Evolutionary conservation across 2,113 vertebrate species (phyloP), one percentile per base, ranked within the genome.

Genomic region (Neodontobutis hainanensis): DNA sequence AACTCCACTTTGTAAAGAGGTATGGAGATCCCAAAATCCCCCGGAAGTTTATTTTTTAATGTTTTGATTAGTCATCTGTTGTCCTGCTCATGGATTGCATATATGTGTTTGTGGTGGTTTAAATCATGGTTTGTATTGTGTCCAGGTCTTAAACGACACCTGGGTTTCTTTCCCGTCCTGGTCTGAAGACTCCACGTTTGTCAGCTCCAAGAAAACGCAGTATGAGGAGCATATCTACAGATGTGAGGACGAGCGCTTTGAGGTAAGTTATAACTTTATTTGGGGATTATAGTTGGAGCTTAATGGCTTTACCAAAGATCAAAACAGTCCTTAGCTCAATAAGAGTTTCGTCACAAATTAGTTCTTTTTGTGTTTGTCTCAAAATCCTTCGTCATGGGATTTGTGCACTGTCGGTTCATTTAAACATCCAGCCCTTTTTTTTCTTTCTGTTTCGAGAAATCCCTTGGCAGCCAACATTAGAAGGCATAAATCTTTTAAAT

Each of bases 131-230:
- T 60, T 60, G 15, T 34, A 8, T 11, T 7, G 4, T 32, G 2
- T 76, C 27, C 85, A 99, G 97, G 97, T 99, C 89, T 92, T 99
- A 72, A 99, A 99, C 68, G 96, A 99, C 78, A 98, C 96, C 5
- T 99, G 97, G 97, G 97, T 99, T 63, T 99, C 97, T n/a, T 99
- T 99, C 76, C 97, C 97, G 0, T 99, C 97, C 43, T 99, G 97
- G 97, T 99, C 97, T 0, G 97, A 99, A 84, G 97, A 99, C 69
- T 99, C 97, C 3, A 99, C 97, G 0, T 99, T 99, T 14, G 97
- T 99, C 74, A 99, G 97, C 86, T 99, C 97, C 51, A 99, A 99
- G 90, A 99, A 99, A 85, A 98, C 97, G 0, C 97, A 98, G 74
- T 99, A 99, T 5, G 97, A 99, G 80, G 97, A 99, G 83, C 97